Evolutionary conservation across 2,888 invertebrate species (phyloP), one percentile per base, ranked within the genome.

Genomic region (Cryptocephalus primarius): DNA sequence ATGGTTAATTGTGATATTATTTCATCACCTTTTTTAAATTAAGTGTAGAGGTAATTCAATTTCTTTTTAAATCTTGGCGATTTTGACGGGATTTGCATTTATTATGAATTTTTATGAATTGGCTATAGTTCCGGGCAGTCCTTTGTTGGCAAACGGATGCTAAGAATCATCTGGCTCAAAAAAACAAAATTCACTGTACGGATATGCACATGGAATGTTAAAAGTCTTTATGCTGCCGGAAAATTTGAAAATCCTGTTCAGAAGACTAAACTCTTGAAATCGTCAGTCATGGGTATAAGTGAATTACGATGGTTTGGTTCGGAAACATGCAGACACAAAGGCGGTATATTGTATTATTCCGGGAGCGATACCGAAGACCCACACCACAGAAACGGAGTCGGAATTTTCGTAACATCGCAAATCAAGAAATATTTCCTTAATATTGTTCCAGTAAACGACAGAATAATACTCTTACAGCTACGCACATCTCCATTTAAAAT

Each of bases 41-140:
- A n/a, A n/a, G n/a, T n/a, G n/a, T n/a, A n/a, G n/a, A n/a, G n/a
- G n/a, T n/a, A n/a, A n/a, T n/a, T n/a, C n/a, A n/a, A n/a, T n/a
- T n/a, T n/a, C n/a, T n/a, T n/a, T n/a, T n/a, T n/a, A n/a, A n/a
- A n/a, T n/a, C n/a, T n/a, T n/a, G n/a, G n/a, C n/a, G n/a, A n/a
- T n/a, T n/a, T n/a, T n/a, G n/a, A n/a, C n/a, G n/a, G n/a, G n/a
- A n/a, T n/a, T n/a, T n/a, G n/a, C n/a, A n/a, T n/a, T n/a, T n/a
- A n/a, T n/a, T n/a, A n/a, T n/a, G n/a, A n/a, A n/a, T n/a, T n/a
- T n/a, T n/a, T n/a, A n/a, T n/a, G n/a, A n/a, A n/a, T n/a, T n/a
- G n/a, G n/a, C n/a, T n/a, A n/a, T 39, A 39, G 39, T 39, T 11
- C 11, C 39, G 39, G 39, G 39, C 39, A 39, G 39, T n/a, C 39